phyloP scores from a whole-genome alignment of 2,113 vertebrate genomes.

The Protomyctophum bolini region DNA sequence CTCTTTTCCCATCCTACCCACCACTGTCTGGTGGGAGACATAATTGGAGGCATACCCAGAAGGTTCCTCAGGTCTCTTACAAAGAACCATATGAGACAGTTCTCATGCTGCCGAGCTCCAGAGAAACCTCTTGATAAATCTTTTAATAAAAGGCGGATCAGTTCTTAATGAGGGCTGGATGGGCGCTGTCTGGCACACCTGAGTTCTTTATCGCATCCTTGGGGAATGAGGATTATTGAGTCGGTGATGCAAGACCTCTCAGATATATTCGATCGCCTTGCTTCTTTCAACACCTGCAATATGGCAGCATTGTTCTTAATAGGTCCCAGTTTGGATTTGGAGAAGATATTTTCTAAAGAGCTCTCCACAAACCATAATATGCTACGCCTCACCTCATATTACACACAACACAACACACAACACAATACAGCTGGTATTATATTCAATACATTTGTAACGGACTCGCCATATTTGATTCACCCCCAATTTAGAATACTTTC shows the following conservation, averaged over 20 bases:
- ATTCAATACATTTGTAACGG: slow-evolving; percentile 31
- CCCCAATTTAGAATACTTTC: too few relatives aligned
- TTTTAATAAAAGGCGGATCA: slow-evolving; percentile 66
- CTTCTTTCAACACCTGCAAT: not conserved
- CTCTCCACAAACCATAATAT: not conserved
- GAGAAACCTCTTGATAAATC: slow-evolving; percentile 58
- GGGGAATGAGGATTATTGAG: slow-evolving; percentile 47
- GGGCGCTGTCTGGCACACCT: slow-evolving; percentile 34
- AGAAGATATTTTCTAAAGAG: slow-evolving; percentile 22
- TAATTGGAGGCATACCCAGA: slow-evolving; percentile 57
- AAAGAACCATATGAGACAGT: slow-evolving; percentile 50
- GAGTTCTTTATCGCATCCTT: slow-evolving; percentile 29
- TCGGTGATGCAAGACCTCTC: slow-evolving; percentile 41
- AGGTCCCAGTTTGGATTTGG: slow-evolving; percentile 13
- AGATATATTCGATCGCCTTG: slow-evolving; percentile 31
- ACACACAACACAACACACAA: too few relatives aligned
- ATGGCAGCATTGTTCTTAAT: not conserved
- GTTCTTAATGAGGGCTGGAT: slow-evolving; percentile 59
- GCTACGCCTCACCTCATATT: slow-evolving; percentile 14
- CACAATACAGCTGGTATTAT: slow-evolving; percentile 20
- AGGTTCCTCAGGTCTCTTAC: slow-evolving; percentile 47
- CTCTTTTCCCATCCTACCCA: slow-evolving; percentile 27
- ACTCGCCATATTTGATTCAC: not conserved
- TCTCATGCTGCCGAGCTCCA: slow-evolving; percentile 39
- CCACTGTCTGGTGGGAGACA: slow-evolving; percentile 17